phyloP scores from a whole-genome alignment of 2,113 vertebrate species.

The Toxostoma redivivum region DNA sequence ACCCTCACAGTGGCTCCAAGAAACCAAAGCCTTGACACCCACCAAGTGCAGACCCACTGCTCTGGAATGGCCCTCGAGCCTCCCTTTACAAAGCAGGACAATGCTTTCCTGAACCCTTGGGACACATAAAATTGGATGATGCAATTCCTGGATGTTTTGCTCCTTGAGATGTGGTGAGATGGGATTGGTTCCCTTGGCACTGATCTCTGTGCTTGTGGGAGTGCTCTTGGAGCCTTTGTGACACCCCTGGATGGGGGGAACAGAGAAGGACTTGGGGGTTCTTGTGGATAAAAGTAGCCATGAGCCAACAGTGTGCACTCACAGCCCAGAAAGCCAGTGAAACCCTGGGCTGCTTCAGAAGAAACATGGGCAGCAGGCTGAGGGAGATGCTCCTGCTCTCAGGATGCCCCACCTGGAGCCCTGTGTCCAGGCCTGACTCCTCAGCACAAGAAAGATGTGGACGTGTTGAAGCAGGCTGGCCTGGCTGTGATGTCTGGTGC shows the following conservation, averaged over 20 bases:
- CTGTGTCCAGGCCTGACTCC: background rate
- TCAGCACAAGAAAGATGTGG: background rate
- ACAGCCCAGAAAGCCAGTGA: background rate
- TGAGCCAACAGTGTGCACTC: background rate
- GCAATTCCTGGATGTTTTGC: accelerated
- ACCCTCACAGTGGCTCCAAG: background rate
- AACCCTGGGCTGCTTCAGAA: background rate
- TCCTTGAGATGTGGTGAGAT: no score
- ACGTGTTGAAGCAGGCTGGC: background rate
- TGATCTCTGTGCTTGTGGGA: background rate
- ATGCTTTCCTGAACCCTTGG: accelerated
- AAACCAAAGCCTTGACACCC: background rate
- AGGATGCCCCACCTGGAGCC: background rate
- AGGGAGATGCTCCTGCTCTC: background rate
- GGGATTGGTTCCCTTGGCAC: background rate
- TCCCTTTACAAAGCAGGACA: background rate
- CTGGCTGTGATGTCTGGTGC: background rate
- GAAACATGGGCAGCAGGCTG: background rate
- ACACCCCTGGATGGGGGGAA: no score
- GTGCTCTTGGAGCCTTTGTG: background rate
- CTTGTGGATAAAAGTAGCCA: background rate
- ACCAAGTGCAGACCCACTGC: background rate
- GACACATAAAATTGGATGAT: background rate
- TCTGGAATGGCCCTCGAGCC: background rate
- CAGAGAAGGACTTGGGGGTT: background rate